Evolutionary conservation across 2,888 invertebrate species (phyloP).

Genomic region (Pycnomerus fuliginosus): DNA sequence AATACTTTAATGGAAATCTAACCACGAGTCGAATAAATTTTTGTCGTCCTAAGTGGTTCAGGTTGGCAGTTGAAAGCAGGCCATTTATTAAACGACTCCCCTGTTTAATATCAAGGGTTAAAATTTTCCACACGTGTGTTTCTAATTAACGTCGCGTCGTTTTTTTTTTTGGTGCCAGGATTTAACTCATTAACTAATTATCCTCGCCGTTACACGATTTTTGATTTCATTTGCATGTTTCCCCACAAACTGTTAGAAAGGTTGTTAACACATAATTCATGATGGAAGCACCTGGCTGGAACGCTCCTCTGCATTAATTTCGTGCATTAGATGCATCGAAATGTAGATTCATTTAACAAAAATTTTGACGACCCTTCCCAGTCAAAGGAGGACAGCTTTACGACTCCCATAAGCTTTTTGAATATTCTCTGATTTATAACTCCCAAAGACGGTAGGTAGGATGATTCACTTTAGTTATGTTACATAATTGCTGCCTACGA

Average conservation of each 20-base stretch:
- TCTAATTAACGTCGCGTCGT: slow-evolving; percentile 3
- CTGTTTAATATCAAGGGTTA: slow-evolving; percentile 7
- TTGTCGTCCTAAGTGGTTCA: slow-evolving; percentile 4
- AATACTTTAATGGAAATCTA: background rate
- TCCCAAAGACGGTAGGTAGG: no score
- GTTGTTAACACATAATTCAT: slow-evolving; percentile 19
- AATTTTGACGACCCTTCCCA: no score
- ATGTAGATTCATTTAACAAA: no score
- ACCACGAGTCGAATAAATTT: background rate
- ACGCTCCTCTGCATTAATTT: slow-evolving; percentile 25
- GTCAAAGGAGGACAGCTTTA: no score
- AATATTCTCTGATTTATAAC: no score
- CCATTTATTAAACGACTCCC: slow-evolving; percentile 1
- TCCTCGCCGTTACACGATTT: no score
- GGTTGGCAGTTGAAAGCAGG: slow-evolving; percentile 5
- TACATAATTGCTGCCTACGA: no score
- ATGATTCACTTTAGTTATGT: no score
- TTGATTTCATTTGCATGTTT: background rate
- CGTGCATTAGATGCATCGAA: slow-evolving; percentile 19
- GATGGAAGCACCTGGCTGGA: slow-evolving; percentile 21
- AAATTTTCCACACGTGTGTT: slow-evolving; percentile 6
- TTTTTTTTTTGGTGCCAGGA: background rate
- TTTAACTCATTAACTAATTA: no score
- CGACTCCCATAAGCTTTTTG: no score
- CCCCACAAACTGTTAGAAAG: background rate